Percentiles rank a stretch among this genome's conserved stretches.
phyloP scores from a whole-genome alignment of 2,797 vertebrate genomes.

The Tachyglossus aculeatus region DNA sequence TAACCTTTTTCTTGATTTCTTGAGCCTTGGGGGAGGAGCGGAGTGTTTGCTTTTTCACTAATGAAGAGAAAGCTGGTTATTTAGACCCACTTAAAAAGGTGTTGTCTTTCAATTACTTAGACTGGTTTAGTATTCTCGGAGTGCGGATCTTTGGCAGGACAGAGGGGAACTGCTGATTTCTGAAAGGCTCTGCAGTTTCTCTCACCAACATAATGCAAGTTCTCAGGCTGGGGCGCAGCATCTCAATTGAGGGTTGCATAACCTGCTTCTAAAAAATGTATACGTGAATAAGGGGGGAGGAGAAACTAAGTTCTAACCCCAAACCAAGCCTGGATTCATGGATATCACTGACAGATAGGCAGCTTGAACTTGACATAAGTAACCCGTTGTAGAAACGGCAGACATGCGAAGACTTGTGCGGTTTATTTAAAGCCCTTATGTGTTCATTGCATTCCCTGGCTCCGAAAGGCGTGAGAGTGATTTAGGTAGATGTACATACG shows the following conservation, averaged over 20 bases:
- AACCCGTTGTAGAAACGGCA: conserved; percentile 56
- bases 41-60: too few relatives aligned
- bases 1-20: too few relatives aligned
- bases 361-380: not conserved
- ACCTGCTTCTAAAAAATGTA: conserved; percentile 29
- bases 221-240: conserved; percentile 28
- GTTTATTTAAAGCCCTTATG: conserved; percentile 35
- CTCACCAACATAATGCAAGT: not conserved
- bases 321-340: conserved; percentile 34
- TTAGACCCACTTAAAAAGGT: not conserved
- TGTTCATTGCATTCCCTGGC: conserved; percentile 4
- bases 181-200: conserved; percentile 35
- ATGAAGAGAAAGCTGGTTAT: too few relatives aligned
- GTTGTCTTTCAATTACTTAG: not conserved
- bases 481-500: conserved; percentile 61
- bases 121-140: not conserved
- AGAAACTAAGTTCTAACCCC: too few relatives aligned
- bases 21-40: conserved; percentile 28
- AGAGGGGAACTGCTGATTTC: too few relatives aligned
- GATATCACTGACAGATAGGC: conserved; percentile 47
- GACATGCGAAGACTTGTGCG: conserved; percentile 43
- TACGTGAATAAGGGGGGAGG: too few relatives aligned
- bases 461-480: conserved; percentile 23
- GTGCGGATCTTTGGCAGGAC: too few relatives aligned
- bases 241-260: conserved; percentile 21